phyloP scores from a whole-genome alignment of 1,140 invertebrate genomes.

The Apis laboriosa region DNA sequence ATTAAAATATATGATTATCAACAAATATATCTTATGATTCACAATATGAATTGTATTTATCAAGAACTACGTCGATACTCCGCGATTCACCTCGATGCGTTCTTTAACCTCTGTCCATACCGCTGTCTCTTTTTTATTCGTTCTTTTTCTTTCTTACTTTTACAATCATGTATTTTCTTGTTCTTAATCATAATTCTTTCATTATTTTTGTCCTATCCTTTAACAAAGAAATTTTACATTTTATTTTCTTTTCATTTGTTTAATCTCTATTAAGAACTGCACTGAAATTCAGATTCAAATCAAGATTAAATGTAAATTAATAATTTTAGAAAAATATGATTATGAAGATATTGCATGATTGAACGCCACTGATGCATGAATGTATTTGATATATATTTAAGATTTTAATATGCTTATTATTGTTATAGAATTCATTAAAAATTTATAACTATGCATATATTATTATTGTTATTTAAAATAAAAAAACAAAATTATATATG shows the following conservation, averaged over 20 bases:
- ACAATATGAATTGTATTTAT: neutral
- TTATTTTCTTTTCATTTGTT: too few relatives aligned
- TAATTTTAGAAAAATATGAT: neutral
- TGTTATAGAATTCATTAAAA: too few relatives aligned
- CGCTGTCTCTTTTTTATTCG: neutral
- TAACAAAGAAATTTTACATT: neutral
- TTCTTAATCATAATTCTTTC: neutral
- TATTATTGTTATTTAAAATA: too few relatives aligned
- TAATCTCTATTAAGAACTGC: neutral
- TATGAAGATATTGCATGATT: neutral
- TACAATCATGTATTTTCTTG: neutral
- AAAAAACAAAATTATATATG: too few relatives aligned
- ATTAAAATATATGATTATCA: neutral
- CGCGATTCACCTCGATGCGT: constrained; percentile 21
- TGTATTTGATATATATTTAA: neutral
- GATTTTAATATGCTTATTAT: neutral
- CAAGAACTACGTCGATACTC: constrained; percentile 1
- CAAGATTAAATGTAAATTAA: constrained; percentile 1
- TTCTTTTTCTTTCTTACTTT: neutral
- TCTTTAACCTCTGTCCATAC: constrained; percentile 23
- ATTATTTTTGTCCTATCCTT: neutral
- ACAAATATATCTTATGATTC: neutral
- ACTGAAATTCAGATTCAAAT: neutral
- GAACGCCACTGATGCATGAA: neutral
- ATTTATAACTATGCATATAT: too few relatives aligned